A percentile compares a stretch with the other conserved stretches of the same genome.
Evolutionary conservation across 2,888 invertebrate species (phyloP).

Genomic region (Tetranychus truncatus): DNA sequence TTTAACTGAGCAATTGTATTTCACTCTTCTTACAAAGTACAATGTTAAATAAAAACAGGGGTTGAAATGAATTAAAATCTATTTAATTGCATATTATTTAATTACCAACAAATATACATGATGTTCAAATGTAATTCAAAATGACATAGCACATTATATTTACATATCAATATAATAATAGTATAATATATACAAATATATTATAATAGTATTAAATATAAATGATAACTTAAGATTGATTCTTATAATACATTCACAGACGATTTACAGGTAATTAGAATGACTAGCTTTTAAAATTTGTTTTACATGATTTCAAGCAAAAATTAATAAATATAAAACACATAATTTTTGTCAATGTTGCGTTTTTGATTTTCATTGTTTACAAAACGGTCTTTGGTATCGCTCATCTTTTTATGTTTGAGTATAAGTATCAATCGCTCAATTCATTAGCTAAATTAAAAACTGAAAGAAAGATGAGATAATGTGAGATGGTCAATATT

Average conservation of each 20-base stretch:
- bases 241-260: not conserved
- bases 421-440: too few species aligned
- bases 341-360: not conserved
- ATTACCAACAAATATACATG: not conserved
- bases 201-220: not conserved
- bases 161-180: not conserved
- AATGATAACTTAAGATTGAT: not conserved
- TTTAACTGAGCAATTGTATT: too few species aligned
- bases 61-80: not conserved
- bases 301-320: not conserved
- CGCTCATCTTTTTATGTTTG: too few species aligned
- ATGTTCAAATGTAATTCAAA: too few species aligned
- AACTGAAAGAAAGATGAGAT: not conserved
- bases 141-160: not conserved
- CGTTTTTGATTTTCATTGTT: not conserved
- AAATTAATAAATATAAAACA: not conserved
- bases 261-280: not conserved
- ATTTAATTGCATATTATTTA: not conserved
- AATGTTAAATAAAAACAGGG: too few species aligned
- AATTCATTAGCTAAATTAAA: not conserved
- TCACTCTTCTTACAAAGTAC: too few species aligned
- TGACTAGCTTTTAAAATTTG: not conserved
- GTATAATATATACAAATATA: too few species aligned
- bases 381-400: too few species aligned
- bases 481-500: not conserved